Conservation (phyloP, 2,797 vertebrate genomes). For the Allobates femoralis region DNA sequence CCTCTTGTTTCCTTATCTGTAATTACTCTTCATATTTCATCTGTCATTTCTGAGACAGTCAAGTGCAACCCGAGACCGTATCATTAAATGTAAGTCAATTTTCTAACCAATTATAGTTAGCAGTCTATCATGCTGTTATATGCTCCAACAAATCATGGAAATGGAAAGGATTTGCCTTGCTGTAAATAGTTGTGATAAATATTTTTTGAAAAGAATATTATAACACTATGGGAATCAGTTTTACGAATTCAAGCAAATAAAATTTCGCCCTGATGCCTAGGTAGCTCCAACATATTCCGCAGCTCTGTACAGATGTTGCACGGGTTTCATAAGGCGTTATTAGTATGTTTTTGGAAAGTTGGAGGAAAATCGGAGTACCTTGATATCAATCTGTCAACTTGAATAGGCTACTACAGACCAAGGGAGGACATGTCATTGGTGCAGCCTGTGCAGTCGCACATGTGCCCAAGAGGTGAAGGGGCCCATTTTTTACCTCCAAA, state of each 20-base stretch:
- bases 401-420: too few species aligned
- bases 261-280: neutral
- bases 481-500: too few species aligned
- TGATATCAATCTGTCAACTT: too few species aligned
- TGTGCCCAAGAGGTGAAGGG: too few species aligned
- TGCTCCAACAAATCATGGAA: slow-evolving; percentile 35
- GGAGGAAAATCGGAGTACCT: too few species aligned
- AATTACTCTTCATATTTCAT: slow-evolving; percentile 60
- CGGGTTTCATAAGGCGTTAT: too few species aligned
- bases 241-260: neutral
- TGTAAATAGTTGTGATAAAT: slow-evolving; percentile 33
- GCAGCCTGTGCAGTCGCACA: too few species aligned
- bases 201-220: neutral
- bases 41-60: slow-evolving; percentile 54
- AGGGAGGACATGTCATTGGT: too few species aligned
- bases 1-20: slow-evolving; percentile 50
- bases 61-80: slow-evolving; percentile 47
- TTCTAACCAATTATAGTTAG: slow-evolving; percentile 57
- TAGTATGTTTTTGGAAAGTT: too few species aligned
- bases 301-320: too few species aligned
- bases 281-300: neutral
- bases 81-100: slow-evolving; percentile 60
- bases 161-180: slow-evolving; percentile 16
- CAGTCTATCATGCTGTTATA: slow-evolving; percentile 44
- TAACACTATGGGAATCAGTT: neutral